phyloP scores from a whole-genome alignment of 2,888 invertebrate genomes.

The Epinotia bilunana region DNA sequence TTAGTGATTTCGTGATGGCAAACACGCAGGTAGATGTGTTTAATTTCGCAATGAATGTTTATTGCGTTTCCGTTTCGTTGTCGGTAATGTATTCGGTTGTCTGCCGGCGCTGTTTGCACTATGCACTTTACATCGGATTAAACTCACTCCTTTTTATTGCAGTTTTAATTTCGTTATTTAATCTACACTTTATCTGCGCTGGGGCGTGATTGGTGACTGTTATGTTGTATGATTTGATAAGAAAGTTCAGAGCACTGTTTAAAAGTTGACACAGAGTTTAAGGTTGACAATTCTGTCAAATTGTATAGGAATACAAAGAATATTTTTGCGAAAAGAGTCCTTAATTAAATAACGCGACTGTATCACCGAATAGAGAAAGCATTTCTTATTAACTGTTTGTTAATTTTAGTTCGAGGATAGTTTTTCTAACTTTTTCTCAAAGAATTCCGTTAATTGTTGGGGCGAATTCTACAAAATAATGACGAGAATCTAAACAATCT shows the following conservation, averaged over 20 bases:
- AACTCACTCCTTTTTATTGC: slow-evolving; percentile 48
- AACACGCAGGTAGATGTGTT: slow-evolving; percentile 83
- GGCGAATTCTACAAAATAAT: too few species aligned
- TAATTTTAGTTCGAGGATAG: too few species aligned
- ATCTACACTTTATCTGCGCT: slow-evolving; percentile 13
- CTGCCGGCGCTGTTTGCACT: slow-evolving; percentile 58
- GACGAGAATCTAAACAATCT: too few species aligned
- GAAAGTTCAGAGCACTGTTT: neutral
- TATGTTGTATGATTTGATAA: neutral
- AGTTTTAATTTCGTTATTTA: slow-evolving; percentile 29
- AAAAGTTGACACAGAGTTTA: neutral
- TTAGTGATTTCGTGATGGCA: slow-evolving; percentile 81
- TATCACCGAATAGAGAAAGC: neutral
- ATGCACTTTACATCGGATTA: slow-evolving; percentile 55
- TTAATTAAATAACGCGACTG: too few species aligned
- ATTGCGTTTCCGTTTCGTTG: slow-evolving; percentile 80
- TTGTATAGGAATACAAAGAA: too few species aligned
- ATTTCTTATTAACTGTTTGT: neutral
- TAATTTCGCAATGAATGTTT: slow-evolving; percentile 84
- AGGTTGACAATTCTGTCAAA: too few species aligned
- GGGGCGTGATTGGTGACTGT: neutral
- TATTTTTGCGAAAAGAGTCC: too few species aligned
- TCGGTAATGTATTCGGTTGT: slow-evolving; percentile 62
- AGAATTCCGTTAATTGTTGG: too few species aligned
- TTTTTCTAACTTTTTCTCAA: too few species aligned